These are phyloP conservation scores for Drosophila tristis DNA, from an alignment of 1,140 invertebrate genomes.

Conservation along the genomic window DNA sequence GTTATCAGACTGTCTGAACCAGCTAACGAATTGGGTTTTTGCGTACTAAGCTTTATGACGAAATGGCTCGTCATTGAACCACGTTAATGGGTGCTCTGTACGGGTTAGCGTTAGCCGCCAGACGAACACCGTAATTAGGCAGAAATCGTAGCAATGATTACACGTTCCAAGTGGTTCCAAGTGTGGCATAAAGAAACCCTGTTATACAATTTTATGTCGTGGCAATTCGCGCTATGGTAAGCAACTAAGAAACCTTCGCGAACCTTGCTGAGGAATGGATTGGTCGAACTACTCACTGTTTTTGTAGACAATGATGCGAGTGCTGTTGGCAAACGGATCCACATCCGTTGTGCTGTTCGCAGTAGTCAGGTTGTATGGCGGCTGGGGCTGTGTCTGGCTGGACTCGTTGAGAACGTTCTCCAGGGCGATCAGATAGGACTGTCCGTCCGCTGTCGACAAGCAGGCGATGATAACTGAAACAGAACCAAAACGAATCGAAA, in stretches of 20 bases:
- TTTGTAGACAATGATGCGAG: constrained; percentile 65
- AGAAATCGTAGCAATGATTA: constrained; percentile 21
- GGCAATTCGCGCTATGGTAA: too few species aligned
- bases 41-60: constrained; percentile 28
- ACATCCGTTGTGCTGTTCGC: constrained; percentile 47
- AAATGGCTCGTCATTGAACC: constrained; percentile 50
- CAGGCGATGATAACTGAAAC: constrained; percentile 75
- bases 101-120: constrained; percentile 3
- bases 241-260: background rate
- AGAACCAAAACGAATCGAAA: constrained; percentile 31
- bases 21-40: constrained; percentile 33
- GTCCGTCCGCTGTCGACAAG: constrained; percentile 51
- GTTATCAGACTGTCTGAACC: constrained; percentile 7
- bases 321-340: constrained; percentile 55
- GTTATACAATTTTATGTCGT: constrained; percentile 1
- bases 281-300: constrained; percentile 59
- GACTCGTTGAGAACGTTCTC: constrained; percentile 69
- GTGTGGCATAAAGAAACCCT: constrained; percentile 15
- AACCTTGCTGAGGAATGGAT: background rate
- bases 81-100: constrained; percentile 31
- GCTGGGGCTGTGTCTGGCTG: constrained; percentile 6
- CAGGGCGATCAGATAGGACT: constrained; percentile 71
- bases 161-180: constrained; percentile 9
- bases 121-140: constrained; percentile 31
- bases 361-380: constrained; percentile 56